Evolutionary conservation across 1,140 invertebrate species (phyloP).

Genomic region (Ceratosolen fusciceps): DNA sequence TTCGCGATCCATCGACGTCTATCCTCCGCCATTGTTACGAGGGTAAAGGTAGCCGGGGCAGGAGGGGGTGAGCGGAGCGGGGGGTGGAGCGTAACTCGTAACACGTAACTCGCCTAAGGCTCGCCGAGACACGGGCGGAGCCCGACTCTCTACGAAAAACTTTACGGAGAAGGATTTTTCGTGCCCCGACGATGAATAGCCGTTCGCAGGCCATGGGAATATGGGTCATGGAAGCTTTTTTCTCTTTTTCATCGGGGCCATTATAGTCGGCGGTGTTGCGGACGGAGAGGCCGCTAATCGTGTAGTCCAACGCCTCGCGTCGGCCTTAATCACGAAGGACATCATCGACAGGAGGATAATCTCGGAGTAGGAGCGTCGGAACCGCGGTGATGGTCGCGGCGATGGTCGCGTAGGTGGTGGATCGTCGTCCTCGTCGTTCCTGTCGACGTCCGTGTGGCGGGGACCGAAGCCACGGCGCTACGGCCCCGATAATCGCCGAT

Average conservation of each 20-base stretch:
- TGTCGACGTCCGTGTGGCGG: too few species aligned
- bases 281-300: background rate
- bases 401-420: background rate
- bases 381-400: background rate
- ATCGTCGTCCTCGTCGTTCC: too few species aligned
- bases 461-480: background rate
- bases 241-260: background rate
- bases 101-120: too few species aligned
- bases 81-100: background rate
- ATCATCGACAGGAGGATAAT: background rate
- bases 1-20: too few species aligned
- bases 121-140: background rate
- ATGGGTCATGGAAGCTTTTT: slow-evolving; percentile 2
- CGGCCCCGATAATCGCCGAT: too few species aligned
- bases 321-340: slow-evolving; percentile 12
- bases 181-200: background rate
- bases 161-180: background rate
- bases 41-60: too few species aligned
- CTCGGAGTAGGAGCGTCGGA: too few species aligned
- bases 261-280: background rate
- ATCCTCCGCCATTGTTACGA: too few species aligned
- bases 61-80: background rate
- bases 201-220: background rate
- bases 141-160: background rate
- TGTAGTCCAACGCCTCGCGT: background rate